Evolutionary conservation across 2,797 vertebrate genomes (phyloP).

Genomic region (Nasua narica): DNA sequence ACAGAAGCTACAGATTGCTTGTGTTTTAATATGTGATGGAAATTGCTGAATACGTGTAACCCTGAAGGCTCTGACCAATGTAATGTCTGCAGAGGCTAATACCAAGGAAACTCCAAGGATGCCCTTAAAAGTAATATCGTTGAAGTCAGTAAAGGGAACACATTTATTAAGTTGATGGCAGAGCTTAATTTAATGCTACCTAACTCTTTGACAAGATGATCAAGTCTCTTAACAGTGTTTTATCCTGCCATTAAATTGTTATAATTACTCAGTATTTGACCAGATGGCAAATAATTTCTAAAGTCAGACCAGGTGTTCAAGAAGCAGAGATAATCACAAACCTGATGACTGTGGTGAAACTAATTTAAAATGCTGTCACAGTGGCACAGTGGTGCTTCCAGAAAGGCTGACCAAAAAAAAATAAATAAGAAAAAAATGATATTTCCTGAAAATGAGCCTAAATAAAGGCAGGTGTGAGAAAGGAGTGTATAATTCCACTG

Average conservation of each 20-base stretch:
- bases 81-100: constrained; percentile 47
- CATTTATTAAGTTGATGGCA: constrained; percentile 53
- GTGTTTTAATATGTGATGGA: constrained; percentile 71
- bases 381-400: constrained; percentile 55
- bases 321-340: constrained; percentile 83
- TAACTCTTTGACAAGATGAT: constrained; percentile 65
- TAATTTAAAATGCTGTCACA: constrained; percentile 80
- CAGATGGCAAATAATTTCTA: constrained; percentile 84
- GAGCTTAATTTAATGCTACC: constrained; percentile 72
- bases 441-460: not conserved
- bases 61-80: constrained; percentile 26
- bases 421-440: constrained; percentile 21
- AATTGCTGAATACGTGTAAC: constrained; percentile 56
- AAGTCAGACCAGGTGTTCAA: constrained; percentile 83
- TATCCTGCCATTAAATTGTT: constrained; percentile 79
- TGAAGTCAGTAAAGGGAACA: not conserved
- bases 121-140: constrained; percentile 26
- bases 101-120: constrained; percentile 55
- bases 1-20: constrained; percentile 60
- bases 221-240: constrained; percentile 74
- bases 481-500: not conserved
- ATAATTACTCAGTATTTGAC: constrained; percentile 82
- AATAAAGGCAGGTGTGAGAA: not conserved
- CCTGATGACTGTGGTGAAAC: constrained; percentile 81
- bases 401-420: constrained; percentile 64